A percentile compares a stretch with the other conserved stretches of the same genome.
Conservation (phyloP, 2,888 invertebrate species). For the Patella depressa region DNA sequence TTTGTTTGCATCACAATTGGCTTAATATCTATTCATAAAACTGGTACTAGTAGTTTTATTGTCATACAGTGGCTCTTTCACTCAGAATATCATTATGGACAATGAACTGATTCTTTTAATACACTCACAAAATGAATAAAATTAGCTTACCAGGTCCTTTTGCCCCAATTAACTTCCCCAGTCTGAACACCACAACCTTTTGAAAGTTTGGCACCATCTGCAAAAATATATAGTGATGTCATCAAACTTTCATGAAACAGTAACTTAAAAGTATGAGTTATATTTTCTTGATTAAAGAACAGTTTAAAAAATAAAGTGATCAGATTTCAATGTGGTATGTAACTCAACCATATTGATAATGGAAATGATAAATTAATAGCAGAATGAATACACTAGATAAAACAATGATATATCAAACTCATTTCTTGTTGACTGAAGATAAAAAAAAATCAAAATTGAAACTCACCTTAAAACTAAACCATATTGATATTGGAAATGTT, state of each 20-base stretch:
- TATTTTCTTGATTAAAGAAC: background rate
- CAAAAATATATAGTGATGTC: slow-evolving; percentile 17
- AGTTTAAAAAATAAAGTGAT: background rate
- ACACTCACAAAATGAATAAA: background rate
- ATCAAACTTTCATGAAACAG: background rate
- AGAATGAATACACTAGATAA: slow-evolving; percentile 44
- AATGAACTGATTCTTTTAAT: too few relatives aligned
- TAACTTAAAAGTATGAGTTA: background rate
- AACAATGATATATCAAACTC: slow-evolving; percentile 41
- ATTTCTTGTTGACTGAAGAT: slow-evolving; percentile 41
- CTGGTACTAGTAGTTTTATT: too few relatives aligned
- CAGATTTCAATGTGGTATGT: slow-evolving; percentile 18
- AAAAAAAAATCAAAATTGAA: slow-evolving; percentile 19
- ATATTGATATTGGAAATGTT: slow-evolving; percentile 60
- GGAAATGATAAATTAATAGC: slow-evolving; percentile 58
- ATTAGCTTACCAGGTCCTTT: slow-evolving; percentile 62
- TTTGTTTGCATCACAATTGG: too few relatives aligned
- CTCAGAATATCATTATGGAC: too few relatives aligned
- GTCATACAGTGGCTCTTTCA: too few relatives aligned
- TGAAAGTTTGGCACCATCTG: slow-evolving; percentile 62
- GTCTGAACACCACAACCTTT: slow-evolving; percentile 61
- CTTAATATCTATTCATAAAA: too few relatives aligned
- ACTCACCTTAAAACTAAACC: slow-evolving; percentile 62
- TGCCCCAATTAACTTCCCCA: slow-evolving; percentile 57
- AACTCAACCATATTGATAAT: slow-evolving; percentile 57